Evolutionary conservation across 2,113 vertebrate genomes (phyloP).

Genomic region (Speoplatyrhinus poulsoni): DNA sequence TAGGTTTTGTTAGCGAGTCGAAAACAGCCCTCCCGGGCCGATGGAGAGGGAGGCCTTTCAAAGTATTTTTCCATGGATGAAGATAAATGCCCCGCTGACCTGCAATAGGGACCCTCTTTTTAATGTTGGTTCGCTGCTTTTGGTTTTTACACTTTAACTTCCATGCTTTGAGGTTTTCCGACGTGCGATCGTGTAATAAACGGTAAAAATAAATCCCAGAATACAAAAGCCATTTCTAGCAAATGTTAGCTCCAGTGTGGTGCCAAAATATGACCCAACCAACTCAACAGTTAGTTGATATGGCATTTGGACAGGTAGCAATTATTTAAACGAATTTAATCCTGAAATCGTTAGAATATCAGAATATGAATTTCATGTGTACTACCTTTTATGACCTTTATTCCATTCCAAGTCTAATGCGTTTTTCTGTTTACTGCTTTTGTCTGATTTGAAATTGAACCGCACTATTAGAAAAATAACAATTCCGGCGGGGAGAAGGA

Average conservation of each 20-base stretch:
- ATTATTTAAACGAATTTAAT: too few relatives aligned
- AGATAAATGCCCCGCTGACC: slow-evolving; percentile 70
- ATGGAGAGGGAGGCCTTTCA: slow-evolving; percentile 71
- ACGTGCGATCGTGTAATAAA: background rate
- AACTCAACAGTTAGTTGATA: too few relatives aligned
- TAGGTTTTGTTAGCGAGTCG: slow-evolving; percentile 65
- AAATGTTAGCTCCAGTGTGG: slow-evolving; percentile 14
- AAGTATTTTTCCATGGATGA: slow-evolving; percentile 67
- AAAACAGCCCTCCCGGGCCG: slow-evolving; percentile 66
- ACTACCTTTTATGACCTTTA: too few relatives aligned
- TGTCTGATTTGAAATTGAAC: too few relatives aligned
- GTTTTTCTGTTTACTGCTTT: too few relatives aligned
- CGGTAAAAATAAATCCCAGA: slow-evolving; percentile 46
- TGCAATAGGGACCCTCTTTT: slow-evolving; percentile 56
- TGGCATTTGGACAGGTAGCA: too few relatives aligned
- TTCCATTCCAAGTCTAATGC: background rate
- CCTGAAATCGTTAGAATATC: too few relatives aligned
- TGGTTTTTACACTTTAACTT: background rate
- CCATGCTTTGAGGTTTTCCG: slow-evolving; percentile 17
- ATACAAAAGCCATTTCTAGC: slow-evolving; percentile 31
- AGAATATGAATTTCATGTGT: too few relatives aligned
- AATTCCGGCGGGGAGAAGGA: background rate
- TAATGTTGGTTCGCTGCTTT: slow-evolving; percentile 22
- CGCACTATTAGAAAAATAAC: too few relatives aligned
- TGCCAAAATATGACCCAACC: too few relatives aligned